These are phyloP conservation scores for Encarsia formosa DNA, from an alignment of 2,888 invertebrate species.

Conservation along the genomic window DNA sequence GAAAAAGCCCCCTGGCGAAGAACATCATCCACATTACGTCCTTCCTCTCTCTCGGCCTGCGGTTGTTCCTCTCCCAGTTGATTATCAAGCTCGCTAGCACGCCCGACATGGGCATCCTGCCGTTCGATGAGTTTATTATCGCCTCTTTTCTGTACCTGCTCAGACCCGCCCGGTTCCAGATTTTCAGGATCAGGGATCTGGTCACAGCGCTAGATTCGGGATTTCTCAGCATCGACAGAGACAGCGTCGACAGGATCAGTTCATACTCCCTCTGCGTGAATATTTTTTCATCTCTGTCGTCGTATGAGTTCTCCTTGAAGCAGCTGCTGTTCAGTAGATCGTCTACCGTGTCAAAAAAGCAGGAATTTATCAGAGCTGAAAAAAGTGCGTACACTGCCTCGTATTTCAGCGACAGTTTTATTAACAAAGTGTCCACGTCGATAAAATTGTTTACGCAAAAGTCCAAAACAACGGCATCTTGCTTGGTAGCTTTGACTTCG, in stretches of 20 bases:
- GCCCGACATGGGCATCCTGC: neutral
- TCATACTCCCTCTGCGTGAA: conserved; percentile 15
- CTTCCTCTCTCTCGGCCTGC: conserved; percentile 3
- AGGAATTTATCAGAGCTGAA: conserved; percentile 6
- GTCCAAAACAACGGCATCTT: conserved; percentile 19
- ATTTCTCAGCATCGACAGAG: conserved; percentile 17
- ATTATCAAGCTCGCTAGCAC: conserved; percentile 14
- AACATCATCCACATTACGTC: conserved; percentile 13
- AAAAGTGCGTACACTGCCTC: conserved; percentile 14
- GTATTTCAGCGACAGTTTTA: conserved; percentile 13
- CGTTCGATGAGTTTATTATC: conserved; percentile 7
- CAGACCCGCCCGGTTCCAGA: conserved; percentile 9
- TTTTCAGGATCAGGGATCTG: conserved; percentile 13
- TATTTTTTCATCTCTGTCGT: conserved; percentile 13
- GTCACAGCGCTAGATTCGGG: conserved; percentile 16
- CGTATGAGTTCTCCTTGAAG: conserved; percentile 16
- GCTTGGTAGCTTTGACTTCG: conserved; percentile 10
- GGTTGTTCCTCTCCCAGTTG: conserved; percentile 10
- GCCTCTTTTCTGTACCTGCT: conserved; percentile 8
- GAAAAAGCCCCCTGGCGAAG: conserved; percentile 9
- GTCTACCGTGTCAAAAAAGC: conserved; percentile 25
- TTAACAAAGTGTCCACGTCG: conserved; percentile 14
- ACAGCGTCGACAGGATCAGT: conserved; percentile 17
- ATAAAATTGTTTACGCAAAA: conserved; percentile 7
- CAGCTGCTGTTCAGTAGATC: conserved; percentile 16